Conservation (phyloP, 2,113 vertebrate genomes). For the sheep (Ovis aries) region DNA sequence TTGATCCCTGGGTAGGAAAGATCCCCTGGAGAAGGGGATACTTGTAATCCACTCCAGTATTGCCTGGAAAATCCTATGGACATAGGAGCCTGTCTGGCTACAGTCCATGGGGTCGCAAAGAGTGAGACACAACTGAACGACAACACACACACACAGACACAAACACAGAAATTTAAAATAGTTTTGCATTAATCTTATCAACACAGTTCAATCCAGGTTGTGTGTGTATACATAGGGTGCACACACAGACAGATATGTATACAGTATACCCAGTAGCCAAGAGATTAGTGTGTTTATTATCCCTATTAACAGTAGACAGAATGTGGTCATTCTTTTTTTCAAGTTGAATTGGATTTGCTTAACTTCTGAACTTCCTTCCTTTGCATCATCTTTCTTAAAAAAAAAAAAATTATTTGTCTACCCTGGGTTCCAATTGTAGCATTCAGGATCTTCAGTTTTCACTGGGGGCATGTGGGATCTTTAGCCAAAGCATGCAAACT, state of each 20-base stretch:
- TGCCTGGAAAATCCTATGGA: not conserved
- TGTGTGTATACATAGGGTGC: rapidly evolving
- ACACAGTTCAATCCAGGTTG: not conserved
- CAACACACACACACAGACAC: not conserved
- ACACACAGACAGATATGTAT: not conserved
- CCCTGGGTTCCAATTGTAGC: not conserved
- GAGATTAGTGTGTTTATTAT: not conserved
- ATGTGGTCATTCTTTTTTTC: not conserved
- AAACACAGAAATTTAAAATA: not conserved
- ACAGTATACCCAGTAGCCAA: not conserved
- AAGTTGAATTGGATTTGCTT: not conserved
- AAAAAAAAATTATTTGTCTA: not conserved
- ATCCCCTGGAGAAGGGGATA: not conserved
- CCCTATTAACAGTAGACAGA: not conserved
- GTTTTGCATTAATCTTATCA: not conserved
- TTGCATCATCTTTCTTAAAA: not conserved
- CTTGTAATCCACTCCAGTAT: not conserved
- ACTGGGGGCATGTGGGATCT: not conserved
- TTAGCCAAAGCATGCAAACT: not conserved
- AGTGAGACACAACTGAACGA: not conserved
- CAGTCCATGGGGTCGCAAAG: not conserved
- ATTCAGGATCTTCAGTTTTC: not conserved
- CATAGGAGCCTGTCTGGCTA: not conserved
- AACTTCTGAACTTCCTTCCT: not conserved
- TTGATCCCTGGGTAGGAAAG: not conserved